These are phyloP conservation scores for Parnassius mnemosyne DNA, from an alignment of 2,888 invertebrate species.

Conservation along the genomic window DNA sequence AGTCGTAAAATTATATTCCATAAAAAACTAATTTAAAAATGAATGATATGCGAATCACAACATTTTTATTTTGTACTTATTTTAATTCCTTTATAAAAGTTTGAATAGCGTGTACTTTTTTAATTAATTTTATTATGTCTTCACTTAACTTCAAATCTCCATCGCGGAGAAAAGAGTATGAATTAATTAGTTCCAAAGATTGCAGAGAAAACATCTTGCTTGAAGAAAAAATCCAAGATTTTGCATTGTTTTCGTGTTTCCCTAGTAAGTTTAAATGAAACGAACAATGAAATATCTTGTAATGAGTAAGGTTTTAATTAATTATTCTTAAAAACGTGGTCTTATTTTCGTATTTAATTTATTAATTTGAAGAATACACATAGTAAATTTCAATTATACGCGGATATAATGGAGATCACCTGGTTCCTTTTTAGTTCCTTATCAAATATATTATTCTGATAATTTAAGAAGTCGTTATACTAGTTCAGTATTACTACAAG, in stretches of 20 bases:
- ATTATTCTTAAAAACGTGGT: too few relatives aligned
- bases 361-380: too few relatives aligned
- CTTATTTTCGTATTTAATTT: too few relatives aligned
- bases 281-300: not conserved
- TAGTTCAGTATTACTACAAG: too few relatives aligned
- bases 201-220: not conserved
- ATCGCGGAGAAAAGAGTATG: not conserved
- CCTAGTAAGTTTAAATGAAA: too few relatives aligned
- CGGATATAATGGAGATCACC: too few relatives aligned
- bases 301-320: not conserved
- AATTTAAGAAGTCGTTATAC: too few relatives aligned
- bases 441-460: too few relatives aligned
- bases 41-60: not conserved
- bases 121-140: not conserved
- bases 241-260: not conserved
- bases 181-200: constrained; percentile 1
- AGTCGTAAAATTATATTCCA: too few relatives aligned
- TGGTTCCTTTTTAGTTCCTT: too few relatives aligned
- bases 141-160: not conserved
- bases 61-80: not conserved
- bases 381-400: too few relatives aligned
- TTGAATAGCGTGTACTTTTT: too few relatives aligned
- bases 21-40: not conserved
- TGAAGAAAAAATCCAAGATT: not conserved
- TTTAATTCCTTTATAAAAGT: not conserved